Conservation (phyloP, 23 tunicate genomes). For the Corella eumyota region DNA sequence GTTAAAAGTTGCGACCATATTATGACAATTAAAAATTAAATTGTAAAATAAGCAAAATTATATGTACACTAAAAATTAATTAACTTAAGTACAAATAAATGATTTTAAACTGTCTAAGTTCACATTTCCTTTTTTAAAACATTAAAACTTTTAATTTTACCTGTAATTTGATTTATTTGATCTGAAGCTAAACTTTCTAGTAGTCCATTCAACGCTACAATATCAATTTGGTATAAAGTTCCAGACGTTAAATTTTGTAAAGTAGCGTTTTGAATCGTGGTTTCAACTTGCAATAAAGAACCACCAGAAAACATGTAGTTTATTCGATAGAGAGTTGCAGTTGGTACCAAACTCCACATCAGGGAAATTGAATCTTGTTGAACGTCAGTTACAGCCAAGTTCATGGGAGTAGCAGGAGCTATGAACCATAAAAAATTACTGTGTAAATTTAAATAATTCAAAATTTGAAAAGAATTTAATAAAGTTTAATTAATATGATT, state of each 20-base stretch:
- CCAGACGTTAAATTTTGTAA: constrained; percentile 13
- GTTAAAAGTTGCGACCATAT: too few relatives aligned
- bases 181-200: constrained; percentile 2
- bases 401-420: constrained; percentile 30
- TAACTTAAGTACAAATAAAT: too few relatives aligned
- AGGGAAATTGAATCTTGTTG: constrained; percentile 5
- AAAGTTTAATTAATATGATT: too few relatives aligned
- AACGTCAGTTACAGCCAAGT: neutral
- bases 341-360: constrained; percentile 13
- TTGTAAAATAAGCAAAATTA: too few relatives aligned
- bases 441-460: too few relatives aligned
- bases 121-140: too few relatives aligned
- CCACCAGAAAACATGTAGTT: neutral
- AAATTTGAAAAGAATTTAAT: too few relatives aligned
- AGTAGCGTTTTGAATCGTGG: neutral
- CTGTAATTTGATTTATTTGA: constrained; percentile 16
- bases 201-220: constrained; percentile 23
- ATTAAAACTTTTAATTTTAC: too few relatives aligned
- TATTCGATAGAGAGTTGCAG: constrained; percentile 19
- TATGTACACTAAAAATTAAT: too few relatives aligned
- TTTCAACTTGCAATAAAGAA: neutral
- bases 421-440: neutral
- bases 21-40: too few relatives aligned
- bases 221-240: constrained; percentile 13
- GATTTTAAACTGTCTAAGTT: too few relatives aligned